Percentiles rank a stretch among this genome's conserved stretches.
These are phyloP conservation scores for Erannis defoliaria DNA, from an alignment of 2,888 invertebrate species.

Conservation along the genomic window DNA sequence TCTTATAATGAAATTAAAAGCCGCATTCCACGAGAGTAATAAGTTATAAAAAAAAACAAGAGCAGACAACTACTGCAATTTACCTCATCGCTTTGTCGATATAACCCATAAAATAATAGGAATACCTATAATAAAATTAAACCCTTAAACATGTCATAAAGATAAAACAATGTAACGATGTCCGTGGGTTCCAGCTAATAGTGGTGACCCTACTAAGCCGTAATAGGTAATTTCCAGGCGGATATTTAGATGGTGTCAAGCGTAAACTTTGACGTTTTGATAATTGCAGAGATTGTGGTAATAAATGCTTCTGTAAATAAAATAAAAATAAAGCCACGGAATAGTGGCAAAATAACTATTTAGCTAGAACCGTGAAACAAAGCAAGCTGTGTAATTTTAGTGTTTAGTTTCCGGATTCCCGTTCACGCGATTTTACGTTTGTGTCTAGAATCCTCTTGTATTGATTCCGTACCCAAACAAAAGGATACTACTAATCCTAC, in stretches of 20 bases:
- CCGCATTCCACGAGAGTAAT: too few species aligned
- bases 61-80: background rate
- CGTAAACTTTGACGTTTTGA: conserved; percentile 25
- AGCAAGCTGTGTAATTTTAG: too few species aligned
- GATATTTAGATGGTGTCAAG: conserved; percentile 24
- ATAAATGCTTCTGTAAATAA: conserved; percentile 9
- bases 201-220: conserved; percentile 18
- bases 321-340: background rate
- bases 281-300: conserved; percentile 15
- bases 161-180: conserved; percentile 1
- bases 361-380: too few species aligned
- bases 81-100: background rate
- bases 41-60: too few species aligned
- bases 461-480: too few species aligned
- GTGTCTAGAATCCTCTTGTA: too few species aligned
- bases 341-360: background rate
- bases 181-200: background rate
- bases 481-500: too few species aligned
- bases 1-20: too few species aligned
- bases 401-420: too few species aligned
- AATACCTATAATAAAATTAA: background rate
- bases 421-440: too few species aligned
- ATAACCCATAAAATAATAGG: background rate
- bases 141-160: background rate
- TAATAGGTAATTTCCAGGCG: conserved; percentile 27